These are phyloP conservation scores for Watsonalla binaria DNA, from an alignment of 2,888 invertebrate genomes.

Conservation along the genomic window DNA sequence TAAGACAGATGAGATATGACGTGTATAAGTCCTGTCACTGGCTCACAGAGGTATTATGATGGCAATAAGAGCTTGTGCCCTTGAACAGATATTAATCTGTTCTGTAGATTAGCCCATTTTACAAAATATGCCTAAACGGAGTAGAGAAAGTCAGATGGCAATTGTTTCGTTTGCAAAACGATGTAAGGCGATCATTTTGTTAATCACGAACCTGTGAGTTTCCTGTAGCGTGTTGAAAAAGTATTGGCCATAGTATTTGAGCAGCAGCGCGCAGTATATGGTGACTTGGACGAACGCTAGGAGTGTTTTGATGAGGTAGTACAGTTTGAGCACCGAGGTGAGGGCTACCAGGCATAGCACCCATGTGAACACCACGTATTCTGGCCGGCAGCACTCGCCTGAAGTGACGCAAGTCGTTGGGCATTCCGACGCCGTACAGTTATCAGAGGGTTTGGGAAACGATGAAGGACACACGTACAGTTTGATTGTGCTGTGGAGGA, in stretches of 20 bases:
- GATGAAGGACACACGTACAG: conserved; percentile 54
- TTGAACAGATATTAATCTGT: too few relatives aligned
- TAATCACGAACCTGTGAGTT: neutral
- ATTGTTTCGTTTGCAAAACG: too few relatives aligned
- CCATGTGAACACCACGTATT: conserved; percentile 96
- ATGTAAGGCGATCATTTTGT: neutral
- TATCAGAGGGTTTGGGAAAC: conserved; percentile 16
- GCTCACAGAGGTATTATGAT: too few relatives aligned
- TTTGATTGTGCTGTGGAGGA: conserved; percentile 55
- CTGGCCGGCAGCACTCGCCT: conserved; percentile 82
- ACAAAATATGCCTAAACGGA: too few relatives aligned
- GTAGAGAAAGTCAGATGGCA: too few relatives aligned
- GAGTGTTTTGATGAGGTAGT: conserved; percentile 90
- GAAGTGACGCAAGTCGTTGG: neutral
- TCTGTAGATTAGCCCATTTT: too few relatives aligned
- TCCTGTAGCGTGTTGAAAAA: conserved; percentile 41
- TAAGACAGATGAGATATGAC: too few relatives aligned
- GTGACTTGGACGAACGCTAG: conserved; percentile 87
- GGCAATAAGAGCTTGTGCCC: too few relatives aligned
- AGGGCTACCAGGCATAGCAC: conserved; percentile 93
- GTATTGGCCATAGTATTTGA: conserved; percentile 76
- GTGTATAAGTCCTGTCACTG: too few relatives aligned
- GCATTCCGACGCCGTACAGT: neutral
- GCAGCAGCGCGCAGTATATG: conserved; percentile 85
- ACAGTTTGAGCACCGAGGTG: conserved; percentile 94